Percentiles rank a stretch among this genome's conserved stretches.
Evolutionary conservation across 2,888 invertebrate species (phyloP).

Genomic region (Trichacis sp.): DNA sequence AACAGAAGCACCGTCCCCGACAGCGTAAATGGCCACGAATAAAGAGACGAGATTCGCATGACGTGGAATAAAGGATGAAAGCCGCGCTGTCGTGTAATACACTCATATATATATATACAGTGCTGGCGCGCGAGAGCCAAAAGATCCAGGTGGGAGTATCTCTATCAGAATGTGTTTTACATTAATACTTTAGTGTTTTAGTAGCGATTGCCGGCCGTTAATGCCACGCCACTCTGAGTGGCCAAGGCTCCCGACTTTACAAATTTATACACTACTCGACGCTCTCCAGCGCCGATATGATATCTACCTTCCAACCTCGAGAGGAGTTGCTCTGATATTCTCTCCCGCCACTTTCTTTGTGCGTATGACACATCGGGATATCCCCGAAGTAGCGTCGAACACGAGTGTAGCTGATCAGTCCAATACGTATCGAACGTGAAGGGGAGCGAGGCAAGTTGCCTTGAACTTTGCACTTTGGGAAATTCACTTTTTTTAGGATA

Average conservation of each 20-base stretch:
- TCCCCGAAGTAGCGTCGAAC: too few species aligned
- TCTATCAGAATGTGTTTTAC: slow-evolving; percentile 69
- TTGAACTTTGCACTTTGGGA: neutral
- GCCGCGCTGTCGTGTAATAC: slow-evolving; percentile 28
- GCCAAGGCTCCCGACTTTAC: slow-evolving; percentile 63
- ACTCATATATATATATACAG: slow-evolving; percentile 18
- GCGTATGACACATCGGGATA: slow-evolving; percentile 25
- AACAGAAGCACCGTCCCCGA: neutral
- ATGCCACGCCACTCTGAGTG: slow-evolving; percentile 63
- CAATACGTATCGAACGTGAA: too few species aligned
- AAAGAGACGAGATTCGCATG: slow-evolving; percentile 39
- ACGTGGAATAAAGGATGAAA: slow-evolving; percentile 19
- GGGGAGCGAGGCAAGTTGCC: too few species aligned
- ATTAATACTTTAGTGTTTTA: slow-evolving; percentile 68
- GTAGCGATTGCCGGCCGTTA: slow-evolving; percentile 66
- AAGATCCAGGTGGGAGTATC: slow-evolving; percentile 56
- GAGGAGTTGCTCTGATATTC: slow-evolving; percentile 23
- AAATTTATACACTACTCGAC: slow-evolving; percentile 64
- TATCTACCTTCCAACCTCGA: slow-evolving; percentile 51
- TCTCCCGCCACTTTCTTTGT: slow-evolving; percentile 15
- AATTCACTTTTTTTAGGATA: too few species aligned
- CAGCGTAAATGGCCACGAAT: neutral
- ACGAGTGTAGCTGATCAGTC: too few species aligned
- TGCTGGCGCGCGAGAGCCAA: slow-evolving; percentile 32
- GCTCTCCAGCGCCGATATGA: slow-evolving; percentile 58